Conservation (phyloP, 2,113 vertebrate genomes). For the Mandrillus leucophaeus region DNA sequence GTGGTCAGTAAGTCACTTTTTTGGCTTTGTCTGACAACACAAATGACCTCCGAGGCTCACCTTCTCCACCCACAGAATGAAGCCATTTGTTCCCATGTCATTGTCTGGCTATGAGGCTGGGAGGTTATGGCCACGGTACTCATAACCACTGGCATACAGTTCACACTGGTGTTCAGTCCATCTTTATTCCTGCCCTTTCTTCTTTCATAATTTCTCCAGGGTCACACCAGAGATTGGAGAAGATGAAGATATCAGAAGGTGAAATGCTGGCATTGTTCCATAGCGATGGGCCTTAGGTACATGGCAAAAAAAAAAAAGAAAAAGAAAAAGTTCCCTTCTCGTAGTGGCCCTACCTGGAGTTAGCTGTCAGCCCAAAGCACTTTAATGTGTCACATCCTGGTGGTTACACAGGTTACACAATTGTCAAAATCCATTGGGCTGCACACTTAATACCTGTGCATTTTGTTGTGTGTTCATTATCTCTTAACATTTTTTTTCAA, state of each 20-base stretch:
- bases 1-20: not conserved
- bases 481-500: not conserved
- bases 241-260: not conserved
- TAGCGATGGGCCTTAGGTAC: rapidly evolving
- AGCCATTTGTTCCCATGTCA: not conserved
- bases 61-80: not conserved
- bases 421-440: not conserved
- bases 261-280: not conserved
- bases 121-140: too few species aligned
- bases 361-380: not conserved
- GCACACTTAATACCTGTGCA: not conserved
- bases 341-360: not conserved
- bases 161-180: not conserved
- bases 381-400: not conserved
- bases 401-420: not conserved
- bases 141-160: not conserved
- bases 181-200: not conserved
- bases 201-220: not conserved
- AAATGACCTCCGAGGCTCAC: not conserved
- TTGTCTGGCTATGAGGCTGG: not conserved
- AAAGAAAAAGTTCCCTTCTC: not conserved
- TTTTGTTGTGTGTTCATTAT: not conserved
- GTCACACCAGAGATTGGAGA: not conserved
- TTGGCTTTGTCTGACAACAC: not conserved
- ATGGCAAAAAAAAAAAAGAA: not conserved